Conservation (phyloP, 2,113 vertebrate genomes). For the Blennius ocellaris region DNA sequence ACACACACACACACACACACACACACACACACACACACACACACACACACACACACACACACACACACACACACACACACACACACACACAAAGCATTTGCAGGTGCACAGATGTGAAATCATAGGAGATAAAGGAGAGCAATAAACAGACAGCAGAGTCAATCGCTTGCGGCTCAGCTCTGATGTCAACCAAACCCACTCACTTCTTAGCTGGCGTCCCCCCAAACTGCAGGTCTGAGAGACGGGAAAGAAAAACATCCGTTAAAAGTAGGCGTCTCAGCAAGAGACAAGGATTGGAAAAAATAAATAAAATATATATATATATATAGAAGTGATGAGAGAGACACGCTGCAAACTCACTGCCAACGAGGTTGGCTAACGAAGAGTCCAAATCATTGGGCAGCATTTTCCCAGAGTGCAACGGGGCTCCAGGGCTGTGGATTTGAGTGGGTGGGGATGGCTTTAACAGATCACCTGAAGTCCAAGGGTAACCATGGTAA, state of each 20-base stretch:
- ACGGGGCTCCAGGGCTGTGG: slow-evolving; percentile 76
- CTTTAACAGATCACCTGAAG: slow-evolving; percentile 88
- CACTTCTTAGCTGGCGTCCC: slow-evolving; percentile 90
- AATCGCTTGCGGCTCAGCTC: slow-evolving; percentile 8
- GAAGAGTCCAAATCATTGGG: slow-evolving; percentile 89
- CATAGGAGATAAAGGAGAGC: slow-evolving; percentile 8
- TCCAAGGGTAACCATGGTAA: slow-evolving; percentile 59
- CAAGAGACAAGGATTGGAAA: not conserved
- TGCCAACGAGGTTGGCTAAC: slow-evolving; percentile 90
- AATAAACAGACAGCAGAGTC: slow-evolving; percentile 13
- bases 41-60: slow-evolving; percentile 21
- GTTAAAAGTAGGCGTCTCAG: not conserved
- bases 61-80: slow-evolving; percentile 30
- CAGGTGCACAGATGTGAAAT: slow-evolving; percentile 5
- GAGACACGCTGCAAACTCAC: slow-evolving; percentile 77
- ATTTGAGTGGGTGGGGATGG: slow-evolving; percentile 82
- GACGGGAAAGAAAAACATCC: slow-evolving; percentile 22
- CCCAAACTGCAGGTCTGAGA: slow-evolving; percentile 91
- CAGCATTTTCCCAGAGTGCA: slow-evolving; percentile 85
- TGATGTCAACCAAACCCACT: slow-evolving; percentile 61
- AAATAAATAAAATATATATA: too few species aligned
- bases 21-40: not conserved
- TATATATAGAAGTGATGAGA: not conserved
- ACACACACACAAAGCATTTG: not conserved
- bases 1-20: slow-evolving; percentile 22